Percentiles rank a stretch among this genome's conserved stretches.
Evolutionary conservation across 2,113 vertebrate genomes (phyloP).

Genomic region (Macquaria australasica): DNA sequence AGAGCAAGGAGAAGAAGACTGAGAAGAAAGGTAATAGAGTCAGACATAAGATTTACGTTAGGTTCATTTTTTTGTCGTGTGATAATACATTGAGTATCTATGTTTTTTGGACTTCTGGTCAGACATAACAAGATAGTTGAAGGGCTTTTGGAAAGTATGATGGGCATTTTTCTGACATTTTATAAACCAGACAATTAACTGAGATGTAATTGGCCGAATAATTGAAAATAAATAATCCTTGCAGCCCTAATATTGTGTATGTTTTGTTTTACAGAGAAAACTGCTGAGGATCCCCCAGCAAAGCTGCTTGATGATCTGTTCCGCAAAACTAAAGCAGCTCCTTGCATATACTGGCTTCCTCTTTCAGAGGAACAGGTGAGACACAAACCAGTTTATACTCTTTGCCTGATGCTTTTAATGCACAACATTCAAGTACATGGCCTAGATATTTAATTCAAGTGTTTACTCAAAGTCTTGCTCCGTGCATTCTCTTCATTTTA

Average conservation of each 20-base stretch:
- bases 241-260: neutral
- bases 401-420: neutral
- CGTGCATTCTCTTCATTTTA: constrained; percentile 30
- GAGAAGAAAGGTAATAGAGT: constrained; percentile 89
- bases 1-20: constrained; percentile 91
- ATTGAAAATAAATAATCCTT: neutral
- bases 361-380: constrained; percentile 93
- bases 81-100: no score
- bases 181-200: neutral
- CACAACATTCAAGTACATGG: neutral
- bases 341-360: constrained; percentile 96
- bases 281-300: constrained; percentile 89
- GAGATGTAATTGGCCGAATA: neutral
- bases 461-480: neutral
- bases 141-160: neutral
- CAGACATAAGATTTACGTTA: neutral
- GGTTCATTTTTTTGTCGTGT: neutral
- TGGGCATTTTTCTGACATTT: no score
- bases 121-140: neutral
- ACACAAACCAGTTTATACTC: neutral
- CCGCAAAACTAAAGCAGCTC: constrained; percentile 93
- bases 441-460: neutral
- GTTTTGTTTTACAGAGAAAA: constrained; percentile 80
- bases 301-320: constrained; percentile 95
- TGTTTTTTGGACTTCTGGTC: no score